Percentiles rank a stretch among this genome's conserved stretches.
Evolutionary conservation across 1,140 invertebrate species (phyloP).

Genomic region (Bilobella aurantiaca): DNA sequence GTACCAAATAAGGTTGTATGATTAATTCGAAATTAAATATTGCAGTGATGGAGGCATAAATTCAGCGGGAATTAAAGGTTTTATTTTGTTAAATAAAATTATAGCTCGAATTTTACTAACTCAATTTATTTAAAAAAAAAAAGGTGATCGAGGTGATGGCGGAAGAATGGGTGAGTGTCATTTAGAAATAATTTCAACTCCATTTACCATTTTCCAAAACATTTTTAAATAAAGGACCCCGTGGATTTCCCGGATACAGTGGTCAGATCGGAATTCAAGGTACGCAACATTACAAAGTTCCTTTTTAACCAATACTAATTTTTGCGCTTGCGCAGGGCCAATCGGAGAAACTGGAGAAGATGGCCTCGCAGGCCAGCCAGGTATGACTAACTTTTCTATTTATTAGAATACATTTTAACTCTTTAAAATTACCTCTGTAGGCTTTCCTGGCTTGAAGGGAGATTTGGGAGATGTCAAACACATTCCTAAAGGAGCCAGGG

Average conservation of each 20-base stretch:
- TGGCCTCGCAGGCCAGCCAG: background rate
- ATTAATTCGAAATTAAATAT: constrained; percentile 25
- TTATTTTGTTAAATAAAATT: no score
- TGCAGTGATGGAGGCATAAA: constrained; percentile 34
- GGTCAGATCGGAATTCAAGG: constrained; percentile 7
- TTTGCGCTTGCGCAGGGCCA: background rate
- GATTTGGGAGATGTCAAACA: constrained; percentile 8
- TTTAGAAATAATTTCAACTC: no score
- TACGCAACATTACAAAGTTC: background rate
- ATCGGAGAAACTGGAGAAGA: constrained; percentile 11
- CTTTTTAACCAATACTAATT: background rate
- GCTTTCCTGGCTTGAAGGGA: constrained; percentile 18
- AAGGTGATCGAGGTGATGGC: no score
- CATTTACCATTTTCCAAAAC: no score
- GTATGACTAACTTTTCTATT: background rate
- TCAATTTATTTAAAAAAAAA: no score
- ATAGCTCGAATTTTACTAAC: no score
- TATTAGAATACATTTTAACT: background rate
- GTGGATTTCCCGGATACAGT: constrained; percentile 1
- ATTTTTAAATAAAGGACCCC: no score
- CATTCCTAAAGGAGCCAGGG: constrained; percentile 6
- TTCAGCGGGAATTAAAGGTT: constrained; percentile 31
- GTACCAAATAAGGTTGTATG: background rate
- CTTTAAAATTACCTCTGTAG: background rate
- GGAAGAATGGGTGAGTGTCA: constrained; percentile 33